These are phyloP conservation scores for Laticauda colubrina DNA, from an alignment of 2,113 vertebrate genomes.

Conservation along the genomic window DNA sequence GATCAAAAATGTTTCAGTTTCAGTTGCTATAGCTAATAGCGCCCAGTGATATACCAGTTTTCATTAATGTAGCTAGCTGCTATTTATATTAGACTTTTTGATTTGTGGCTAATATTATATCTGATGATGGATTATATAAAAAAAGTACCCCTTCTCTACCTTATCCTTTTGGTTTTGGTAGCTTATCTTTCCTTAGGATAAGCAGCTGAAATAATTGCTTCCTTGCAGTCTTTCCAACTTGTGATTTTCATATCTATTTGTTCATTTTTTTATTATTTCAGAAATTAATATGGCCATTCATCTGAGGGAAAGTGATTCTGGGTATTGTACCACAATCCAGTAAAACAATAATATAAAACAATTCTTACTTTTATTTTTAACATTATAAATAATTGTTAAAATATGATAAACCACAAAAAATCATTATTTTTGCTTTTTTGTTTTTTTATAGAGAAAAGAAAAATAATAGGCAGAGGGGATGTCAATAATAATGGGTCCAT, in stretches of 20 bases:
- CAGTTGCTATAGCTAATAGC: not conserved
- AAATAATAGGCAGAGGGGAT: not conserved
- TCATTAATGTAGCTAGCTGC: not conserved
- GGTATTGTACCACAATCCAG: not conserved
- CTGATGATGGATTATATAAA: not conserved
- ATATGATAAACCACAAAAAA: not conserved
- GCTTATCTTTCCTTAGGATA: not conserved
- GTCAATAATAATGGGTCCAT: not conserved
- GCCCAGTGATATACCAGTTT: not conserved
- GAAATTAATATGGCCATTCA: not conserved
- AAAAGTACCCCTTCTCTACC: not conserved
- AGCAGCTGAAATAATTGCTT: not conserved
- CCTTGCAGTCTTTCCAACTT: not conserved
- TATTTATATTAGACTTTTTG: not conserved
- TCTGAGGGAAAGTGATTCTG: not conserved
- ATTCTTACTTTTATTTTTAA: not conserved
- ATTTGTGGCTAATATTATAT: not conserved
- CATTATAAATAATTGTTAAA: not conserved
- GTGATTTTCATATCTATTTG: not conserved
- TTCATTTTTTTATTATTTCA: not conserved
- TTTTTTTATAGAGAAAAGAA: not conserved
- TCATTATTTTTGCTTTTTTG: not conserved
- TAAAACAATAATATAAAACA: not conserved
- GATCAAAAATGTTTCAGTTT: not conserved
- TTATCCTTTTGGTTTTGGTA: not conserved